Base-by-base conservation (phyloP, 2,113 vertebrate species). In the Ageneiosus marmoratus region DNA sequence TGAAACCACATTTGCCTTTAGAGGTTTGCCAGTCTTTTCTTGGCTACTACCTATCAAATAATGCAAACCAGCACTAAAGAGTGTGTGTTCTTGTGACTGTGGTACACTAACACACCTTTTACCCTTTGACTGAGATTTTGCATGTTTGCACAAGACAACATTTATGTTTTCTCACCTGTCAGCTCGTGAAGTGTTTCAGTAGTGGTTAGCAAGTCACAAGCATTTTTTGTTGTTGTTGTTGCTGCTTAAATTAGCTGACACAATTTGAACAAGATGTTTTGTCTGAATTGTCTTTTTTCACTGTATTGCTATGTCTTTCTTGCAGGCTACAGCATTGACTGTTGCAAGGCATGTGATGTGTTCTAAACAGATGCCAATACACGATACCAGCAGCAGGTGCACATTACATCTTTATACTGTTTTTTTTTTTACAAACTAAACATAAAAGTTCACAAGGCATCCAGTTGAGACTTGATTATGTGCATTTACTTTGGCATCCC, bases 1-100 rank as follows among this genome's bases (percentile, higher is more conserved):
- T 82, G 80, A 67, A 76, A 87, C 89, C 34, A 78, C 60, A 48
- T 73, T 80, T 44, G 58, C 63, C 62, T 82, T 70, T n/a, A 62
- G 69, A 87, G 77, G 55, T 46, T 80, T 82, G 32, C 48, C 70
- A 44, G 16, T 74, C 34, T 67, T 75, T 37, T 76, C 51, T 55
- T 55, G 32, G 29, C 29, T 55, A 37, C 50, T 76, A 76, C 50
- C 18, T 24, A 37, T 50, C 50, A 34, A 76, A 37, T 29, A 72
- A 22, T 72, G 69, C 24, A 73, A 73, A 74, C 32, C 69, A 48
- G 24, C 41, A 48, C 5, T 48, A 51, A 50, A 51, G 2, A 51
- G 13, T 29, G n/a, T 10, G 7, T 16, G 8, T 29, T 32, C 48
- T 51, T 29, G 2, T 50, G 46, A 51, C 29, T 74, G 29, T 50